Evolutionary conservation across 2,797 vertebrate genomes (phyloP).

Genomic region (Chelon labrosus): DNA sequence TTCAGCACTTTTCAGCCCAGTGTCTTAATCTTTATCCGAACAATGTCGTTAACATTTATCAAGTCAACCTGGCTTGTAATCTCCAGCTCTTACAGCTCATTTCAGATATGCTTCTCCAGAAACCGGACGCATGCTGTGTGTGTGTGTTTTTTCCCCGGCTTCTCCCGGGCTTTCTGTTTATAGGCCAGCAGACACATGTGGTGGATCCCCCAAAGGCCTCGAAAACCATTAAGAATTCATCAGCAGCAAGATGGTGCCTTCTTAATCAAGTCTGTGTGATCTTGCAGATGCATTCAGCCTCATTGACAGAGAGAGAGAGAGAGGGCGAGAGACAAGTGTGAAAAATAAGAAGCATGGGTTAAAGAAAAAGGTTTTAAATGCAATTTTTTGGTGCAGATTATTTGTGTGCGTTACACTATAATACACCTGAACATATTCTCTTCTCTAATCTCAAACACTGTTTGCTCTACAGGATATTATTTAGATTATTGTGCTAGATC

Average conservation of each 20-base stretch:
- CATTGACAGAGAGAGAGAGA: conserved; percentile 37
- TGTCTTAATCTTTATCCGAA: conserved; percentile 42
- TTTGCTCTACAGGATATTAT: no score
- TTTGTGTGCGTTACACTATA: neutral
- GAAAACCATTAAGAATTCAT: conserved; percentile 77
- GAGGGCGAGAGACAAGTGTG: no score
- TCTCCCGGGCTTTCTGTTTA: conserved; percentile 58
- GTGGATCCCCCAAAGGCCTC: conserved; percentile 55
- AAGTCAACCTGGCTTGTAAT: conserved; percentile 37
- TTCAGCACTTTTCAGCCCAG: conserved; percentile 50
- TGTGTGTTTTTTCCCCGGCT: conserved; percentile 16
- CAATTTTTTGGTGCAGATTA: neutral
- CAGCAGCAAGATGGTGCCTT: conserved; percentile 79
- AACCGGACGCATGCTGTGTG: neutral
- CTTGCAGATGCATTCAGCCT: conserved; percentile 55
- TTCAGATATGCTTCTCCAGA: conserved; percentile 27
- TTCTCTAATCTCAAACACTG: no score
- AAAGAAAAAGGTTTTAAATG: conserved; percentile 2
- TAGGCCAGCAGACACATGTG: conserved; percentile 73
- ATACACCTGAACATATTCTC: neutral
- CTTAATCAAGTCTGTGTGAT: conserved; percentile 81
- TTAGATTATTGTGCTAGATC: no score
- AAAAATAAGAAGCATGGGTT: conserved; percentile 19
- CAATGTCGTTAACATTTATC: conserved; percentile 43
- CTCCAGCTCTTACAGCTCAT: conserved; percentile 25